A percentile compares a stretch with the other conserved stretches of the same genome.
Conservation (phyloP, 1,140 invertebrate genomes). For the Paramacrobiotus metropolitanus region DNA sequence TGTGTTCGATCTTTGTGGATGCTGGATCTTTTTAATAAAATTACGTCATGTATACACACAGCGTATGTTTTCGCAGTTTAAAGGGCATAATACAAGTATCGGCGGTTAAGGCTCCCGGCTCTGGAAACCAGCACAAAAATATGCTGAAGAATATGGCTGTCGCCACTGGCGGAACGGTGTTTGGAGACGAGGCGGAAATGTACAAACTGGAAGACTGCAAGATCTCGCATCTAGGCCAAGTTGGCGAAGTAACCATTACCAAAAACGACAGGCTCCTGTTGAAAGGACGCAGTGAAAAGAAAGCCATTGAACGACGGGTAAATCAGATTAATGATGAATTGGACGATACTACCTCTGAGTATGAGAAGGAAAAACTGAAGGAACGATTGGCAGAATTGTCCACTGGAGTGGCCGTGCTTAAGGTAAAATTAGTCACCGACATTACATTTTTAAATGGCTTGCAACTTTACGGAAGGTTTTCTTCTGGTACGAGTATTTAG, state of each 20-base stretch:
- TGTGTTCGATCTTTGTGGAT: too few relatives aligned
- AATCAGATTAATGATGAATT: conserved; percentile 85
- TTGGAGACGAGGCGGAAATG: conserved; percentile 88
- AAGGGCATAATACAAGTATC: conserved; percentile 93
- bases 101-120: conserved; percentile 95
- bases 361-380: conserved; percentile 96
- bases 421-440: too few relatives aligned
- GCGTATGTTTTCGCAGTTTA: too few relatives aligned
- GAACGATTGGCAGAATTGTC: conserved; percentile 82
- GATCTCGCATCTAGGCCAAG: conserved; percentile 54
- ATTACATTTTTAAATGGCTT: too few relatives aligned
- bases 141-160: conserved; percentile 94
- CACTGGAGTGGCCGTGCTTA: conserved; percentile 78
- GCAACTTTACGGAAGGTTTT: too few relatives aligned
- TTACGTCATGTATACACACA: too few relatives aligned
- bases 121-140: conserved; percentile 93
- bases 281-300: conserved; percentile 57
- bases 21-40: too few relatives aligned
- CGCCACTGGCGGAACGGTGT: conserved; percentile 82
- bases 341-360: conserved; percentile 75
- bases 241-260: conserved; percentile 85
- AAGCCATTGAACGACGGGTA: conserved; percentile 62
- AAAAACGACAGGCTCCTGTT: conserved; percentile 93
- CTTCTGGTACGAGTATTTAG: too few relatives aligned
- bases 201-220: conserved; percentile 90